These are phyloP conservation scores for Vombatus ursinus DNA, from an alignment of 2,113 vertebrate genomes.

Conservation along the genomic window DNA sequence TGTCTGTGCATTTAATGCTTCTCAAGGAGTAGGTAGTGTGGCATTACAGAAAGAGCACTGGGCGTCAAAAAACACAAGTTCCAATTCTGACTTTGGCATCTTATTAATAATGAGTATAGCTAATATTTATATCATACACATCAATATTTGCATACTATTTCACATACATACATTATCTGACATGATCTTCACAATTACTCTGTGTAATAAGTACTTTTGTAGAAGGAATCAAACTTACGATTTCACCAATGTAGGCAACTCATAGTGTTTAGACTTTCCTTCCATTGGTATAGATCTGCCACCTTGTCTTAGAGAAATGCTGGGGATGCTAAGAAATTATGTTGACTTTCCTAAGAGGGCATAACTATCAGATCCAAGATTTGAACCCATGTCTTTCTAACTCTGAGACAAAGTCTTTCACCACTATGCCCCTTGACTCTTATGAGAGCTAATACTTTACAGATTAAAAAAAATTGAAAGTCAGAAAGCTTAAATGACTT, in stretches of 20 bases:
- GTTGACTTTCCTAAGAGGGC: not conserved
- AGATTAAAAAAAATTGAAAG: not conserved
- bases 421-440: not conserved
- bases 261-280: not conserved
- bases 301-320: not conserved
- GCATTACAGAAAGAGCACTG: not conserved
- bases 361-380: not conserved
- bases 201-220: not conserved
- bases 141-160: not conserved
- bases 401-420: not conserved
- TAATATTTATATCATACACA: not conserved
- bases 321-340: not conserved
- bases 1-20: not conserved
- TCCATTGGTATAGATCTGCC: not conserved
- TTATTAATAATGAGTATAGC: not conserved
- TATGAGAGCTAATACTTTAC: not conserved
- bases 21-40: not conserved
- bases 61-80: not conserved
- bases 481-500: not conserved
- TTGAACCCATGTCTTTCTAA: not conserved
- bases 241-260: not conserved
- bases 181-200: not conserved
- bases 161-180: not conserved
- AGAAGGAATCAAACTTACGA: not conserved
- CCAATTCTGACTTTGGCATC: not conserved